Evolutionary conservation across 2,888 invertebrate genomes (phyloP).

Genomic region (Cantharis flavilabris): DNA sequence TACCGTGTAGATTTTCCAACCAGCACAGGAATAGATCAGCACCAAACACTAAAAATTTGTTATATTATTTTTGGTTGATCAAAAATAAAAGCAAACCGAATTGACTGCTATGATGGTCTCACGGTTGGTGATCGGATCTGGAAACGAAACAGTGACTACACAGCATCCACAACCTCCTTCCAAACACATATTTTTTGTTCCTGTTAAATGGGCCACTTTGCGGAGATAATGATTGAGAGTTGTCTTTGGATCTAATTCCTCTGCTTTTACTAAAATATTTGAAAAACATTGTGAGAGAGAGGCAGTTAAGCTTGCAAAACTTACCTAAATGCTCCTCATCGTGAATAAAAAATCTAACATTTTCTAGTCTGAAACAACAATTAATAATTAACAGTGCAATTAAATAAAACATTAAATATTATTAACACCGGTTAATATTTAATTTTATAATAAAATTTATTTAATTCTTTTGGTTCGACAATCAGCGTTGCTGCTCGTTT

Average conservation of each 20-base stretch:
- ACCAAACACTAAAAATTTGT: constrained; percentile 56
- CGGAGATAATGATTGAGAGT: constrained; percentile 68
- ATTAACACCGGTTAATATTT: no score
- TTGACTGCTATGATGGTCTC: constrained; percentile 63
- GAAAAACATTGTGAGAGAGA: no score
- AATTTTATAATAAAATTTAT: no score
- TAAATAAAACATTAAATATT: no score
- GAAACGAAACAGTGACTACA: constrained; percentile 58
- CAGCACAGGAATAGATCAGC: constrained; percentile 59
- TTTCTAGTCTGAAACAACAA: not conserved
- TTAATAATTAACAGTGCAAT: no score
- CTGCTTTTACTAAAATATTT: constrained; percentile 44
- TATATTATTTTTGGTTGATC: not conserved
- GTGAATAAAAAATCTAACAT: not conserved
- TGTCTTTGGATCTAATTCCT: constrained; percentile 58
- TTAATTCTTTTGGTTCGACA: no score
- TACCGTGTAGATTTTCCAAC: constrained; percentile 71
- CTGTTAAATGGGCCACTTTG: constrained; percentile 63
- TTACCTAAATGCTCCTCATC: not conserved
- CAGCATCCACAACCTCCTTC: constrained; percentile 78
- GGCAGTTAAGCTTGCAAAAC: not conserved
- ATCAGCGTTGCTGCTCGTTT: no score
- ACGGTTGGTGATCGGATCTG: constrained; percentile 58
- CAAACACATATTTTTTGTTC: constrained; percentile 73
- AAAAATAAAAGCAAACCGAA: constrained; percentile 59